Evolutionary conservation across 2,113 vertebrate genomes (phyloP).

Genomic region (Chiloscyllium plagiosum): DNA sequence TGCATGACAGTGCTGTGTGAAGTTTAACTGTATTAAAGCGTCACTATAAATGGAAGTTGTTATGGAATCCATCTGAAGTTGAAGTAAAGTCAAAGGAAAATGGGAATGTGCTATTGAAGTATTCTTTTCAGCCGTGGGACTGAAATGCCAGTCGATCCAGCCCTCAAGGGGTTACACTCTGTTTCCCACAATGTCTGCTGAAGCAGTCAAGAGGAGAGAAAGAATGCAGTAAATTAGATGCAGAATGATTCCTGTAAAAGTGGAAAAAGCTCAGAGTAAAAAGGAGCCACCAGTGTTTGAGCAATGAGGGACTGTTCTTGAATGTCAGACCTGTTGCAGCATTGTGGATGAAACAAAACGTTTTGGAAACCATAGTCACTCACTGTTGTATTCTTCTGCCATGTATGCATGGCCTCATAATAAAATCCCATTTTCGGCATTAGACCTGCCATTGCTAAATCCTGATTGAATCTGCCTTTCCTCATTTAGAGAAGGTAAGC

Average conservation of each 20-base stretch:
- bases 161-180: background rate
- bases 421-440: slow-evolving; percentile 16
- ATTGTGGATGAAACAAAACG: slow-evolving; percentile 19
- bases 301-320: slow-evolving; percentile 18
- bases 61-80: background rate
- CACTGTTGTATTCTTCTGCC: slow-evolving; percentile 18
- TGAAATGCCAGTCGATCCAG: background rate
- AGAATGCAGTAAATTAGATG: background rate
- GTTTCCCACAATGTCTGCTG: background rate
- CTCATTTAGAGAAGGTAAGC: background rate
- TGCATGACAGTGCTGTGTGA: background rate
- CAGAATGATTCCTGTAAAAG: background rate
- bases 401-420: slow-evolving; percentile 12
- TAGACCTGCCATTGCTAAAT: slow-evolving; percentile 14
- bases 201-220: background rate
- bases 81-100: background rate
- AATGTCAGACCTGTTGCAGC: slow-evolving; percentile 17
- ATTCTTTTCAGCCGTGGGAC: background rate
- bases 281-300: background rate
- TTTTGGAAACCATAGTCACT: slow-evolving; percentile 22
- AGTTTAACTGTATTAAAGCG: background rate
- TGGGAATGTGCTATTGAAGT: background rate
- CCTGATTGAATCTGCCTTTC: background rate
- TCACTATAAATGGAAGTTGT: background rate
- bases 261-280: background rate